A percentile compares a stretch with the other conserved stretches of the same genome.
Conservation (phyloP, 2,888 invertebrate species). For the Luperina nickerlii region DNA sequence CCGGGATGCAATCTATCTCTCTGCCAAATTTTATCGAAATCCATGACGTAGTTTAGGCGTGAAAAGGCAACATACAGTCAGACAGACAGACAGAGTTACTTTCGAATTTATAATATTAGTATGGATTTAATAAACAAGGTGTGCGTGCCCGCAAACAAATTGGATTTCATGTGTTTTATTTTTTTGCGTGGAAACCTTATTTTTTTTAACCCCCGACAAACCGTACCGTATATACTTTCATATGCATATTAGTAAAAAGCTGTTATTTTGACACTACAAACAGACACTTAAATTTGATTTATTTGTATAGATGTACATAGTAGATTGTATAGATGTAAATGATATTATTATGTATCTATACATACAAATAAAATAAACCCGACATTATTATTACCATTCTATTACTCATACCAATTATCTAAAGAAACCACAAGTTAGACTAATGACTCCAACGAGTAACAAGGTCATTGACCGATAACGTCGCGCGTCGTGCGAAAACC, state of each 20-base stretch:
- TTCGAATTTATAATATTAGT: too few relatives aligned
- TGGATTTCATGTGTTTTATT: too few relatives aligned
- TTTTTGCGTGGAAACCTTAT: too few relatives aligned
- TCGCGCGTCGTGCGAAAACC: constrained; percentile 21
- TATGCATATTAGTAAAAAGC: not conserved
- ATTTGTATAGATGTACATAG: not conserved
- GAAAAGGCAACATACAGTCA: too few relatives aligned
- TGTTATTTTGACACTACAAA: too few relatives aligned
- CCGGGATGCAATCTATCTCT: too few relatives aligned
- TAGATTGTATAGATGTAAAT: not conserved
- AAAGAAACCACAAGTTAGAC: constrained; percentile 29
- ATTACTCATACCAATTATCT: constrained; percentile 40
- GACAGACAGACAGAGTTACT: too few relatives aligned
- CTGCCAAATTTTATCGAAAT: too few relatives aligned
- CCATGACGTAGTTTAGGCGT: too few relatives aligned
- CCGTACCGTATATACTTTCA: not conserved
- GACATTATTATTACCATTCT: not conserved
- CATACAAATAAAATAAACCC: not conserved
- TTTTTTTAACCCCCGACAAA: too few relatives aligned
- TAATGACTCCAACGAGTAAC: constrained; percentile 37
- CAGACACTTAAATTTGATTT: not conserved
- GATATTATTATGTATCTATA: not conserved
- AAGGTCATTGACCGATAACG: constrained; percentile 59
- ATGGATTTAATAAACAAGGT: too few relatives aligned
- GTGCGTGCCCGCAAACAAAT: too few relatives aligned